phyloP scores from a whole-genome alignment of 2,113 vertebrate species.

The Tragelaphus buxtoni region DNA sequence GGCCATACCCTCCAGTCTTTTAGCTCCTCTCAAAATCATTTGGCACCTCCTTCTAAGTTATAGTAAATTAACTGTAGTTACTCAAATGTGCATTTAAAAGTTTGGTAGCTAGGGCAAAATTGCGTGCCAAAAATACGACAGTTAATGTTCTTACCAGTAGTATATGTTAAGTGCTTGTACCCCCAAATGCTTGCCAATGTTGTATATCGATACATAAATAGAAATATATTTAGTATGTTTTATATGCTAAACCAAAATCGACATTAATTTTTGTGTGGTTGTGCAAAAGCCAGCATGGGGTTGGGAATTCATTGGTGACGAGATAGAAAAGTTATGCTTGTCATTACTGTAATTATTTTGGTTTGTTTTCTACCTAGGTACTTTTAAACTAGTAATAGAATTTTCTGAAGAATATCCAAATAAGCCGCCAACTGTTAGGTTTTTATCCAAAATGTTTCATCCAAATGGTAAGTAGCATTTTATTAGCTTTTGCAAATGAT shows the following conservation, averaged over 20 bases:
- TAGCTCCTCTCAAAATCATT: not conserved
- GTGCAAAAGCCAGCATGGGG: not conserved
- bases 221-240: not conserved
- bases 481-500: conserved; percentile 24
- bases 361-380: conserved; percentile 85
- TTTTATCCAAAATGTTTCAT: conserved; percentile 99
- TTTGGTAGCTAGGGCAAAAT: not conserved
- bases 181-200: not conserved
- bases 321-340: not conserved
- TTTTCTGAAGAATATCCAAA: conserved; percentile 99
- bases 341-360: conserved; percentile 56
- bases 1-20: not conserved
- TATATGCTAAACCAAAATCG: not conserved
- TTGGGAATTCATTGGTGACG: conserved; percentile 22
- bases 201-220: not conserved
- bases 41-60: not conserved
- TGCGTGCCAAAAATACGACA: conserved; percentile 16
- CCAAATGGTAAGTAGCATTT: conserved; percentile 91
- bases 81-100: conserved; percentile 23
- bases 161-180: not conserved
- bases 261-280: not conserved
- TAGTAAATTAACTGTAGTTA: not conserved
- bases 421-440: conserved; percentile 98
- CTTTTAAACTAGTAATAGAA: conserved; percentile 99
- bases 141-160: not conserved